Base-by-base conservation (phyloP, 2,888 invertebrate genomes). In the Choreutis nemorana region DNA sequence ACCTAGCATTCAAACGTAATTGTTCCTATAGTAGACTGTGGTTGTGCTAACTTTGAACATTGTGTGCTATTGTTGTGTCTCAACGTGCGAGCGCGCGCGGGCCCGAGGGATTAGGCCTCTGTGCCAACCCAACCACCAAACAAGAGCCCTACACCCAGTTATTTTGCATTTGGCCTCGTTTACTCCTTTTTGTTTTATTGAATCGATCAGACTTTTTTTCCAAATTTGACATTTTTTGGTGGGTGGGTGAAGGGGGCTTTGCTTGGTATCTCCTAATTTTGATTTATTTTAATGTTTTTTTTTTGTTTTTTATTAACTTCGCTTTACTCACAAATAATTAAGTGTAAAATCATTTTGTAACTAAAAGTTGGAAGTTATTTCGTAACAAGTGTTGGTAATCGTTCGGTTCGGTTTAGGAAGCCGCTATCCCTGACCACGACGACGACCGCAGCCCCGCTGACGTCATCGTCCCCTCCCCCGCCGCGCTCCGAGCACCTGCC, bases 161-260 rank as follows among this genome's bases (percentile, higher is more conserved):
- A 55, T 48, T 55, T 49, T 44, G 50, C 37, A 44, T 60, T 64
- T 57, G 64, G 60, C 54, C 43, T n/a, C n/a, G 36, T 45, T 37
- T n/a, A 8, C 8, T 5, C 39, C 29, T 34, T 38, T 31, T 34
- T 29, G 32, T 33, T 33, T 34, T 33, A 34, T 29, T 24, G 36
- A n/a, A n/a, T n/a, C n/a, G n/a, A n/a, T n/a, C 9, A 33, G 39
- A 33, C 26, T 29, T 30, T 29, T 13, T 21, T 28, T 29, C 23
- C 22, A 26, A 32, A 29, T 31, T 31, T 35, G 14, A 34, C 22
- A 22, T 41, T 59, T 63, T 77, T 80, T 80, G 80, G 80, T 80
- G 80, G 80, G 68, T 80, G 80, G 80, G 79, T 77, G 77, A 72
- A 75, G 71, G 78, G 75, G 79, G 80, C 80, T 80, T 80, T 78